phyloP scores from a whole-genome alignment of 2,888 invertebrate genomes.

The Dysmachus trigonus region DNA sequence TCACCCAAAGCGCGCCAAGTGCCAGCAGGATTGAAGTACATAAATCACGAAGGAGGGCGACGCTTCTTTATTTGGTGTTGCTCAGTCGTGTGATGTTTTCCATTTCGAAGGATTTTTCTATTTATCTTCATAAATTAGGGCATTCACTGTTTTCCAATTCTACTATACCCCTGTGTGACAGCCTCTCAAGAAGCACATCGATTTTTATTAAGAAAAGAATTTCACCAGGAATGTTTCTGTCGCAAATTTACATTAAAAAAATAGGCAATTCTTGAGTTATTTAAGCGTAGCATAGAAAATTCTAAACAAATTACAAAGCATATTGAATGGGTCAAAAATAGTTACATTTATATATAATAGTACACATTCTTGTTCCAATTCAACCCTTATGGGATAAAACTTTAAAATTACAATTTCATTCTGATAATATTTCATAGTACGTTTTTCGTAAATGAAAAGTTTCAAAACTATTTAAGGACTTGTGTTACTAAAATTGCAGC shows the following conservation, averaged over 20 bases:
- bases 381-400: background rate
- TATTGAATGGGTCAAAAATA: too few relatives aligned
- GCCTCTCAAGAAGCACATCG: background rate
- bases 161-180: background rate
- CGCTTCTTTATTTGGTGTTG: background rate
- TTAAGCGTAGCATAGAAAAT: background rate
- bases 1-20: background rate
- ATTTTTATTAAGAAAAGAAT: background rate
- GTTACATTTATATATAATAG: too few relatives aligned
- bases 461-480: background rate
- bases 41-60: constrained; percentile 5
- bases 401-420: background rate
- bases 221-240: background rate
- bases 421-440: background rate
- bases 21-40: constrained; percentile 2
- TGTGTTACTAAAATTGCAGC: background rate
- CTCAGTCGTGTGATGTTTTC: background rate
- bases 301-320: background rate
- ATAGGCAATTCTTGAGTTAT: background rate
- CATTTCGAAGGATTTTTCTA: background rate
- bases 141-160: constrained; percentile 6
- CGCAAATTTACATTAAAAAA: background rate
- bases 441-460: background rate
- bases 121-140: constrained; percentile 25
- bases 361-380: background rate